Conservation (phyloP, 2,888 invertebrate genomes). For the Drosophila nr. medialis region DNA sequence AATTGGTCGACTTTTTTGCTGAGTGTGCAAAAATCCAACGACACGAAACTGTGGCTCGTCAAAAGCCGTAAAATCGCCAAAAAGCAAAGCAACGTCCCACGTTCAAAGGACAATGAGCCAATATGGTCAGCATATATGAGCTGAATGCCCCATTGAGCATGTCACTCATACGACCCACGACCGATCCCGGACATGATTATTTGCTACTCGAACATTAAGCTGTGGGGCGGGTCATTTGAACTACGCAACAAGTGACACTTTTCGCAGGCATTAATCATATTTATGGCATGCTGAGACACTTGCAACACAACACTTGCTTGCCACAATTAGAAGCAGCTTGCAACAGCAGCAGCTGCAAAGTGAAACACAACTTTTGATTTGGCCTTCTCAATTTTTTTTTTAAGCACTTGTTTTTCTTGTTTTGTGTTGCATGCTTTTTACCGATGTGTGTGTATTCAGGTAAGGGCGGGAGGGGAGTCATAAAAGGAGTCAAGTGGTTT, state of each 20-base stretch:
- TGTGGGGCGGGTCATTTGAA: constrained; percentile 18
- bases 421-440: constrained; percentile 62
- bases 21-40: constrained; percentile 4
- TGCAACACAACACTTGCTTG: constrained; percentile 31
- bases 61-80: constrained; percentile 81
- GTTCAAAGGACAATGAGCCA: constrained; percentile 51
- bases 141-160: constrained; percentile 59
- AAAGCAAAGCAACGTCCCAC: constrained; percentile 70
- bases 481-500: constrained; percentile 70
- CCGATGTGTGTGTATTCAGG: constrained; percentile 33
- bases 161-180: constrained; percentile 71
- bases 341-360: constrained; percentile 6
- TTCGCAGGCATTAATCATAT: constrained; percentile 82
- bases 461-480: constrained; percentile 56
- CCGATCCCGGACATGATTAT: constrained; percentile 71
- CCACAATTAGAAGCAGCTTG: constrained; percentile 61
- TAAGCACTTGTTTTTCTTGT: constrained; percentile 22
- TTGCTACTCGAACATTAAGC: constrained; percentile 79
- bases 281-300: constrained; percentile 64
- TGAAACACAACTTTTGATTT: constrained; percentile 11
- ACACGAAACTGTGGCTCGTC: constrained; percentile 59
- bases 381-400: constrained; percentile 7
- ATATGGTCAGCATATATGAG: constrained; percentile 48
- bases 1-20: not conserved
- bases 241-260: constrained; percentile 82